Evolutionary conservation across 2,113 vertebrate genomes (phyloP).

Genomic region (Nothocercus julius): DNA sequence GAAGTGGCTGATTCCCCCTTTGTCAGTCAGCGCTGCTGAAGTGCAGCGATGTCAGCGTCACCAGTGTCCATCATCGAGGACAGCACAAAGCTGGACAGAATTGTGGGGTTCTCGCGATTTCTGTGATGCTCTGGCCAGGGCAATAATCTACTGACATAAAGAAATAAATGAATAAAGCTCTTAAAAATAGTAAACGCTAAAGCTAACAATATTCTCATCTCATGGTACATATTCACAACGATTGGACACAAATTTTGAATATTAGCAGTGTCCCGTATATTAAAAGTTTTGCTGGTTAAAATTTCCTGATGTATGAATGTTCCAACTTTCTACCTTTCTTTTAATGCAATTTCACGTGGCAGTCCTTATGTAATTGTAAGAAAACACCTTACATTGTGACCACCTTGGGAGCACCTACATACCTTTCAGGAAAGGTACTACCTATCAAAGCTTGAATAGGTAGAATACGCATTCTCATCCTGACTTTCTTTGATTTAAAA

Average conservation of each 20-base stretch:
- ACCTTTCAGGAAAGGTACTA: not conserved
- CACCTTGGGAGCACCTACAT: not conserved
- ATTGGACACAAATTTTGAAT: no score
- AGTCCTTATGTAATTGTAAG: not conserved
- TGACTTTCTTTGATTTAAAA: not conserved
- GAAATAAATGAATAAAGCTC: not conserved
- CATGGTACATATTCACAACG: not conserved
- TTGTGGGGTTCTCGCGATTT: not conserved
- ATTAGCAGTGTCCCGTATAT: no score
- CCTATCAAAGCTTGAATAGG: not conserved
- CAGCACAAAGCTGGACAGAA: not conserved
- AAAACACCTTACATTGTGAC: not conserved
- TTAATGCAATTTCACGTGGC: rapidly evolving
- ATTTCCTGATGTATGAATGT: rapidly evolving
- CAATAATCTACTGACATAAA: not conserved
- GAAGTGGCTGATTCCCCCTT: not conserved
- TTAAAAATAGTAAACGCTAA: not conserved
- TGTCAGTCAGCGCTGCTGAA: no score
- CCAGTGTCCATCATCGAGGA: not conserved
- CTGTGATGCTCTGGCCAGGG: no score
- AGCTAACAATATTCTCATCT: not conserved
- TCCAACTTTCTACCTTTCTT: not conserved
- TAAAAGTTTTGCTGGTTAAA: rapidly evolving
- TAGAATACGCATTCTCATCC: no score
- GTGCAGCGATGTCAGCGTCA: not conserved